Base-by-base conservation (phyloP, 2,797 vertebrate species). In the Sebastes nivosus region DNA sequence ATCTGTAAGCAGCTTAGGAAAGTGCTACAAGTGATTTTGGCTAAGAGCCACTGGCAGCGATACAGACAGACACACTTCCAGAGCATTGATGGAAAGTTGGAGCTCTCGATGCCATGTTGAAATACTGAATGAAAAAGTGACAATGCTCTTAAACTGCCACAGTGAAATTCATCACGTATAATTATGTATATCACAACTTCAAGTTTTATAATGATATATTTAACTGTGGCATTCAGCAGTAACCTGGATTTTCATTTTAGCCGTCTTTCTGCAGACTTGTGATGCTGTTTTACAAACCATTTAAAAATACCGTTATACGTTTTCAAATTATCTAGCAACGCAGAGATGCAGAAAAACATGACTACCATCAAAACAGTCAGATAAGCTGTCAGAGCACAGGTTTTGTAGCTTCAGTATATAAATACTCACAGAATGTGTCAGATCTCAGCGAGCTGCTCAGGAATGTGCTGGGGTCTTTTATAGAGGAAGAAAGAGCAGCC, bases 391-490 rank as follows among this genome's bases (percentile, higher is more conserved):
- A 63, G 58, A 25, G 50, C 24, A 30, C 54, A 71, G 52, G 34
- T 52, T 81, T 29, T 78, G 59, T 29, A 71, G 64, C 55, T 13
- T 18, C 8, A 22, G n/a, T 25, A 29, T 58, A 52, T 14, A 73
- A 71, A 75, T 82, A 97, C 97, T 97, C 95, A 98, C 98, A 95
- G 61, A 82, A 87, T 14, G 94, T 79, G 87, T 95, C 93, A 58
- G 95, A 94, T 83, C 93, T 94, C 68, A 84, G 84, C 6, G 96
- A 94, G 92, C 95, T 96, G 85, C 95, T 95, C 16, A 96, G 88
- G 86, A 96, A 93, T 22, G 70, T 87, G 85, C 64, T 76, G 11
- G 89, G 85, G 72, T 78, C 89, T 87, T 84, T 94, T 82, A 97
- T 94, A 30, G 94, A 95, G 18, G 95, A 94, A 67, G 95, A 95